phyloP scores from a whole-genome alignment of 2,113 vertebrate genomes.

The Formicarius rufipectus region DNA sequence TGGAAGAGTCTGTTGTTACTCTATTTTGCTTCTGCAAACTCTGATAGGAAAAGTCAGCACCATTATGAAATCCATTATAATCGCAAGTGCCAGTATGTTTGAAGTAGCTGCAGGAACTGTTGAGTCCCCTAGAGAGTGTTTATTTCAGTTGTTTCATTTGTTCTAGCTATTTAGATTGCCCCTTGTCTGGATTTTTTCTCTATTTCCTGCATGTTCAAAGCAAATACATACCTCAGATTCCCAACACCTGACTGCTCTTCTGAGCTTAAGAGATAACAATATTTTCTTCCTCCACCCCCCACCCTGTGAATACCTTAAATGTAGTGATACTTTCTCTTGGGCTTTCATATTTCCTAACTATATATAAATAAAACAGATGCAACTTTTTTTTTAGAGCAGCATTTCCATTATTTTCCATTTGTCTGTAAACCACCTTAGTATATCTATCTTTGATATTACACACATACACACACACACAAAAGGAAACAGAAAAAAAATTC shows the following conservation, averaged over 20 bases:
- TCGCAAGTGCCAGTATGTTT: not conserved
- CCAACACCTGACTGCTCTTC: slow-evolving; percentile 13
- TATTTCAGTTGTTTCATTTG: slow-evolving; percentile 50
- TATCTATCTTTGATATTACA: not conserved
- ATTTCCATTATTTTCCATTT: not conserved
- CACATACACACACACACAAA: not conserved
- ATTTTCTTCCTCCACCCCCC: not conserved
- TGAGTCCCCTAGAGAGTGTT: slow-evolving; percentile 9
- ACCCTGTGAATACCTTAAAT: not conserved
- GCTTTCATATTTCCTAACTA: not conserved
- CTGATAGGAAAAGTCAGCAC: not conserved
- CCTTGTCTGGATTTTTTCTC: slow-evolving; percentile 10
- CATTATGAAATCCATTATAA: slow-evolving; percentile 37
- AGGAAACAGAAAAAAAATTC: not conserved
- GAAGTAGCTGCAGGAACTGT: not conserved
- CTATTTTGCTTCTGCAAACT: not conserved
- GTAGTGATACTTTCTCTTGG: not conserved
- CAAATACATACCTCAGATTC: not conserved
- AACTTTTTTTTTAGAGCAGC: not conserved
- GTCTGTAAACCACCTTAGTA: not conserved
- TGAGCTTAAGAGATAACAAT: slow-evolving; percentile 1
- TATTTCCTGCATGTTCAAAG: slow-evolving; percentile 25
- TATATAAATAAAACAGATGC: not conserved
- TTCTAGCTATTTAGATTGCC: slow-evolving; percentile 39
- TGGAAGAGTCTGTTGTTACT: not conserved